phyloP scores from a whole-genome alignment of 1,140 invertebrate genomes.

The Chelonus insularis region DNA sequence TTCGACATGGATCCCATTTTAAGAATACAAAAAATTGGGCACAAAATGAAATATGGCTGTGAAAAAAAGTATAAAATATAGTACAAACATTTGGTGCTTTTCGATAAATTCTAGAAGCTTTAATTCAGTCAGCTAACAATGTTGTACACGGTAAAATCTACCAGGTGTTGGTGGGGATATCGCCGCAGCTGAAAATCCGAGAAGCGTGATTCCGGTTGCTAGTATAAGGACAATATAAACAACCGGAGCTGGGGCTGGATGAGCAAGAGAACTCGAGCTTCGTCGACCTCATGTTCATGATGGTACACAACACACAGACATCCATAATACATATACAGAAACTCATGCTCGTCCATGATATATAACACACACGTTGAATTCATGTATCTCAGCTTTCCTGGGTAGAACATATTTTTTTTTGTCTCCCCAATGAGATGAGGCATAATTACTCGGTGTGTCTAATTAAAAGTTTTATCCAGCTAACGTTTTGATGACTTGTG shows the following conservation, averaged over 20 bases:
- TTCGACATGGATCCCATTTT: too few species aligned
- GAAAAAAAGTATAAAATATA: too few species aligned
- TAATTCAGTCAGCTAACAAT: too few species aligned
- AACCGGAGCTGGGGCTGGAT: constrained; percentile 47
- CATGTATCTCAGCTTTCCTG: not conserved
- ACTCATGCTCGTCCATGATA: not conserved
- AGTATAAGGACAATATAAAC: constrained; percentile 42
- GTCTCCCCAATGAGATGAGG: not conserved
- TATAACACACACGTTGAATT: constrained; percentile 4
- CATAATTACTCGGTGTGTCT: not conserved
- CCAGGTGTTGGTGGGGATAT: too few species aligned
- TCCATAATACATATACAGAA: not conserved
- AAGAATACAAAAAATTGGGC: too few species aligned
- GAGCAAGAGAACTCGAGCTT: constrained; percentile 39
- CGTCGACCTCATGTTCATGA: constrained; percentile 1
- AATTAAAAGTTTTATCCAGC: constrained; percentile 6
- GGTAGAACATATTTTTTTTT: constrained; percentile 18
- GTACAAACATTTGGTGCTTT: too few species aligned
- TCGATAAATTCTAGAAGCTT: too few species aligned
- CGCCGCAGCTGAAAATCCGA: constrained; percentile 31
- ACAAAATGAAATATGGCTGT: too few species aligned
- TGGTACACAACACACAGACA: not conserved
- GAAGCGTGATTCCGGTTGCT: constrained; percentile 42
- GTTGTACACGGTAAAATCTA: too few species aligned
- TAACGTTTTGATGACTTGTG: not conserved